Conservation (phyloP, 2,113 vertebrate genomes). For the Aldabrachelys gigantea region DNA sequence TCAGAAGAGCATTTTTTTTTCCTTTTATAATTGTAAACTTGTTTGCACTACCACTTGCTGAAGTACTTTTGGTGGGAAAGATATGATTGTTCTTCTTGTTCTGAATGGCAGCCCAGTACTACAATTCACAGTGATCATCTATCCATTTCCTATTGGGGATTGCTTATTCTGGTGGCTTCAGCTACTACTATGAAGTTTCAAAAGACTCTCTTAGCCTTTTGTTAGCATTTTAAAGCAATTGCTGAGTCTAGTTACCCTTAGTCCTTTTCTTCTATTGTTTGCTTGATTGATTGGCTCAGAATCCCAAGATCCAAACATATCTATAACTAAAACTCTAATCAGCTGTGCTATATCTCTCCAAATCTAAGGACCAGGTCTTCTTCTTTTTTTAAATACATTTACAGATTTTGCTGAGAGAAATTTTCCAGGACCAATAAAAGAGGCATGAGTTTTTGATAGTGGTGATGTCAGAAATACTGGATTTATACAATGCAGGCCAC, state of each 20-base stretch:
- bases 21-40: not conserved
- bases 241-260: not conserved
- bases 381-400: not conserved
- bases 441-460: not conserved
- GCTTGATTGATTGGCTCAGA: not conserved
- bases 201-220: not conserved
- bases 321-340: not conserved
- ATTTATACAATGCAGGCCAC: not conserved
- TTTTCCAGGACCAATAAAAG: not conserved
- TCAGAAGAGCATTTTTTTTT: not conserved
- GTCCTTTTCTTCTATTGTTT: not conserved
- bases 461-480: not conserved
- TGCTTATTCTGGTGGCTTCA: not conserved
- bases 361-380: not conserved
- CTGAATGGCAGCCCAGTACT: not conserved
- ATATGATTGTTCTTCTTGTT: not conserved
- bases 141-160: fast-evolving
- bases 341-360: not conserved
- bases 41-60: not conserved
- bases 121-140: not conserved
- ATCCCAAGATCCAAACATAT: not conserved
- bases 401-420: not conserved
- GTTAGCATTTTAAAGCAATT: not conserved
- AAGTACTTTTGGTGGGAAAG: not conserved
- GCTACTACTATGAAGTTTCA: not conserved